Evolutionary conservation across 2,888 invertebrate species (phyloP), one percentile per base, ranked within the genome.

Genomic region (Lottia gigantea): DNA sequence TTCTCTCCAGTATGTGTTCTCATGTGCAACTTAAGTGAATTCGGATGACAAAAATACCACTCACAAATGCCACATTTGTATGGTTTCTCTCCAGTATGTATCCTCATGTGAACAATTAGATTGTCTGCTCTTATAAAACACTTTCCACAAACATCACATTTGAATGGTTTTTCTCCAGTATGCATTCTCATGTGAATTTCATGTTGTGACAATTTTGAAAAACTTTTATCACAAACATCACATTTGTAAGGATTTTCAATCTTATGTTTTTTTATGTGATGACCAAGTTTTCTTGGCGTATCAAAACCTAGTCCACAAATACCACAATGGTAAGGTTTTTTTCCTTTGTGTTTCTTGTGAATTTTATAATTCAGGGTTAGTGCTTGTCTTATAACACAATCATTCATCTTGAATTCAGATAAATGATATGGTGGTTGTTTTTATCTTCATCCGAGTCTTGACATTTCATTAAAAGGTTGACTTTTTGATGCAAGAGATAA

Each of bases 31-130:
- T 55, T 23, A n/a, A 55, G 55, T 19, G 8, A 19, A 55, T n/a
- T 19, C 2, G n/a, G 7, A 19, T n/a, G 7, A 16, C 2, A 6
- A 55, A 11, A 55, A 11, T 7, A 55, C 55, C n/a, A 23, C 6
- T n/a, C 55, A 55, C 55, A 55, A 55, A 55, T 7, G n/a, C n/a
- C 55, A 55, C 55, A 55, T 23, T 55, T 55, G 19, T 55, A 55
- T 55, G 55, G 55, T n/a, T 23, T 55, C n/a, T 55, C 55, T n/a
- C 55, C 55, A 19, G 55, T 55, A n/a, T 55, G 55, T 19, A 19
- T 40, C 7, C 40, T 40, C 40, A 40, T 40, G 11, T 40, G 40
- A 40, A 40, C 11, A 8, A 6, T 40, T 8, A 40, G 11, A 40
- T 40, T 8, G 7, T 11, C 40, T 8, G 11, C 8, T 23, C 1